phyloP scores from a whole-genome alignment of 1,140 invertebrate species.

The Batillaria attramentaria region DNA sequence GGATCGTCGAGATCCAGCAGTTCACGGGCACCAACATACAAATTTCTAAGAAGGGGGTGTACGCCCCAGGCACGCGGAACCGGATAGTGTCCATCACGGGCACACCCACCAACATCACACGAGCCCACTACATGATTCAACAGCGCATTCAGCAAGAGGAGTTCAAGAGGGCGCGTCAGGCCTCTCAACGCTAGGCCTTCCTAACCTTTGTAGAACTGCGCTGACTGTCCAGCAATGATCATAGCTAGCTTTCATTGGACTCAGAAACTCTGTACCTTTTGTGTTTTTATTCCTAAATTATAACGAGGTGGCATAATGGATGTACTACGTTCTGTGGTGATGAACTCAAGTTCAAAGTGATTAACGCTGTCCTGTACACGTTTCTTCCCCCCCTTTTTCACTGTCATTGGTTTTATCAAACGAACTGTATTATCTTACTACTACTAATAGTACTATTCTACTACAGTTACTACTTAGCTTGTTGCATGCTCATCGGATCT shows the following conservation, averaged over 20 bases:
- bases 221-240: neutral
- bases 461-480: constrained; percentile 16
- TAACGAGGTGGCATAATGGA: constrained; percentile 14
- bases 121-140: constrained; percentile 95
- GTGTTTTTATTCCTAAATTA: constrained; percentile 16
- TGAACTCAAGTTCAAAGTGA: constrained; percentile 7
- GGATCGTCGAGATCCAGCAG: constrained; percentile 97
- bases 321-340: constrained; percentile 15
- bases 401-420: no score
- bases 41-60: constrained; percentile 98
- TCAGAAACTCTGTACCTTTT: neutral
- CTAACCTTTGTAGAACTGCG: neutral
- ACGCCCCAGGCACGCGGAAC: constrained; percentile 95
- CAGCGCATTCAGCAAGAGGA: constrained; percentile 96
- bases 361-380: no score
- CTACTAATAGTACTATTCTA: neutral
- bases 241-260: constrained; percentile 21
- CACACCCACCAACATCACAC: constrained; percentile 86
- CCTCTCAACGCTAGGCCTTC: constrained; percentile 56
- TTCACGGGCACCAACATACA: constrained; percentile 96
- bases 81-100: constrained; percentile 97
- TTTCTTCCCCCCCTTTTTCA: no score
- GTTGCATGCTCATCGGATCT: constrained; percentile 7
- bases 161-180: constrained; percentile 83
- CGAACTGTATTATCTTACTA: no score